Conservation (phyloP, 1,140 invertebrate genomes). For the Heterodera schachtii region DNA sequence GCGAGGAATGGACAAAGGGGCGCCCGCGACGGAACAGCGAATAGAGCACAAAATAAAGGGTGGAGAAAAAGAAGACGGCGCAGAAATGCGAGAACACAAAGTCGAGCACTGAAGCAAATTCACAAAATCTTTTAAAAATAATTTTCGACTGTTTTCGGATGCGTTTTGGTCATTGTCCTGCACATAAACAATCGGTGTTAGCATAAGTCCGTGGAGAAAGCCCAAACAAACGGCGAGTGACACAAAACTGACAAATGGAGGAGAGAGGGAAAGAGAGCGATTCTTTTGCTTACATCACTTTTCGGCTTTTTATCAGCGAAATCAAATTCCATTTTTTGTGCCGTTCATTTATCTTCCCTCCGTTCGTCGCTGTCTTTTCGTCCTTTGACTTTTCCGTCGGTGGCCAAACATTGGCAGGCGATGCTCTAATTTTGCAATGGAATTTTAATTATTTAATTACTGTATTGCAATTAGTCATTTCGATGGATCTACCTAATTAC, state of each 20-base stretch:
- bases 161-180: conserved; percentile 50
- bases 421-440: neutral
- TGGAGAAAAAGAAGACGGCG: conserved; percentile 57
- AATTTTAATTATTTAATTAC: no score
- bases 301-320: conserved; percentile 7
- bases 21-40: conserved; percentile 39
- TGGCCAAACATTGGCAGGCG: conserved; percentile 9
- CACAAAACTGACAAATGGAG: conserved; percentile 35
- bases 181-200: conserved; percentile 58
- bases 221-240: conserved; percentile 46
- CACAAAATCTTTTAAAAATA: neutral
- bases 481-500: no score
- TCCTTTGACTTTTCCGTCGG: conserved; percentile 1
- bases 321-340: neutral
- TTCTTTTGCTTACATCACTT: conserved; percentile 1
- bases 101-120: conserved; percentile 51
- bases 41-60: conserved; percentile 56
- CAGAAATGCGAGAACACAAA: conserved; percentile 61
- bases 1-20: conserved; percentile 34
- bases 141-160: conserved; percentile 42
- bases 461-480: no score
- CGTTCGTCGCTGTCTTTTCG: neutral
- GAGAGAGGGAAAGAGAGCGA: no score
- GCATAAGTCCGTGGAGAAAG: conserved; percentile 56
- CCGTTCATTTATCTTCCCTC: neutral